A percentile compares a stretch with the other conserved stretches of the same genome.
Evolutionary conservation across 2,888 invertebrate species (phyloP).

Genomic region (Lasioglossum lativentre): DNA sequence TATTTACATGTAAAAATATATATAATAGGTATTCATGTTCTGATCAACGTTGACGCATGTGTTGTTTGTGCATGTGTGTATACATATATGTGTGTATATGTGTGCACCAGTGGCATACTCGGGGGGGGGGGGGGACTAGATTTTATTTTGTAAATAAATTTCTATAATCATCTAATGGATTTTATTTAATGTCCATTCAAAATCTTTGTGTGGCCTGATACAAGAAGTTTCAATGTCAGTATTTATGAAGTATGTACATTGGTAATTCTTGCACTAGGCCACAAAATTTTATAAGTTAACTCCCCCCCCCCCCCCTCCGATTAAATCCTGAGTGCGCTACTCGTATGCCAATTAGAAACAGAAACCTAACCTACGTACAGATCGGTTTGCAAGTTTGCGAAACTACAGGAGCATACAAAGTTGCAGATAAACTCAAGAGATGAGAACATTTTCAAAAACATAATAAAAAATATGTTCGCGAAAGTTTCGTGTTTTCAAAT

Average conservation of each 20-base stretch:
- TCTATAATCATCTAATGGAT: no score
- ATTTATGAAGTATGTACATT: no score
- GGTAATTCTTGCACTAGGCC: no score
- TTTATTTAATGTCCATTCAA: no score
- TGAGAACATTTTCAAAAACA: not conserved
- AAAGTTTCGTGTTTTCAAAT: not conserved
- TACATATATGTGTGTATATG: no score
- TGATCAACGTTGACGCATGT: not conserved
- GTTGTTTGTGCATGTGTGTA: not conserved
- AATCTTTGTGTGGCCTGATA: no score
- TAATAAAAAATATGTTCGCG: not conserved
- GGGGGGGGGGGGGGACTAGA: no score
- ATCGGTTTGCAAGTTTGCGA: not conserved
- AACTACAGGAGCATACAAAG: not conserved
- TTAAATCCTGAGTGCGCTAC: not conserved
- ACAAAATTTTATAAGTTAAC: no score
- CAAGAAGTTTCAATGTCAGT: no score
- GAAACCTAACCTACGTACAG: conserved; percentile 17
- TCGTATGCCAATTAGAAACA: not conserved
- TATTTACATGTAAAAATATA: not conserved
- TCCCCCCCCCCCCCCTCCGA: no score
- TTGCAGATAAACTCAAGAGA: not conserved
- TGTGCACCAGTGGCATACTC: no score
- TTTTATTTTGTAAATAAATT: no score
- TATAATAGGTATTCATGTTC: not conserved